Evolutionary conservation across 1,140 invertebrate species (phyloP), one percentile per base, ranked within the genome.

Genomic region (Cyrtorhinus lividipennis): DNA sequence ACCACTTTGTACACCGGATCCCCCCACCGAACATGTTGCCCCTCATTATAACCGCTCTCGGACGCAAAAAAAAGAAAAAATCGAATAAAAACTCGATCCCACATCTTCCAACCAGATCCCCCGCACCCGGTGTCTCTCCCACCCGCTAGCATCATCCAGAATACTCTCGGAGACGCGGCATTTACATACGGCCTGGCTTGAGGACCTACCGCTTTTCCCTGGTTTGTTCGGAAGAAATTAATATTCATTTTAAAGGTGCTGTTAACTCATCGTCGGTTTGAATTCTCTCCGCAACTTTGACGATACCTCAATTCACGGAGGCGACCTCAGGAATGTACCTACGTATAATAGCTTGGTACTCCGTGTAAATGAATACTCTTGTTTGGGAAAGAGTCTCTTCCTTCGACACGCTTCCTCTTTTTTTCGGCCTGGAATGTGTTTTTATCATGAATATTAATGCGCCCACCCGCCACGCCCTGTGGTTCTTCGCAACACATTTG

Each of bases 31-130:
- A 20, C 48, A 53, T 22, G 48, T 22, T 53, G 48, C 48, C 48
- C 48, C 48, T 53, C 48, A 53, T 53, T 53, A 53, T 53, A 53
- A 53, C 48, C 48, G 48, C 48, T 53, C 48, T 53, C 48, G 48
- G 20, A 53, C 5, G 18, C 5, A 15, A 20, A 22, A 53, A 53
- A 53, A 53, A 53, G 20, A 53, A 53, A 12, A 10, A 53, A 53
- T 5, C 5, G 20, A 53, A n/a, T n/a, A 53, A 53, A 53, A 53
- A 53, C 48, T 53, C 20, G 48, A 53, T 53, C 48, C 48, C 48
- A 53, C 10, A 22, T 10, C 48, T 53, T 53, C 48, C 48, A 53
- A 22, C 20, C 20, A 5, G 48, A 12, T 8, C 48, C 20, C 48
- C 48, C 48, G 10, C 48, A 13, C 48, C 48, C 5, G 8, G 8